phyloP scores from a whole-genome alignment of 92 coral and sea anemone genomes.

The Parazoanthus swiftii region DNA sequence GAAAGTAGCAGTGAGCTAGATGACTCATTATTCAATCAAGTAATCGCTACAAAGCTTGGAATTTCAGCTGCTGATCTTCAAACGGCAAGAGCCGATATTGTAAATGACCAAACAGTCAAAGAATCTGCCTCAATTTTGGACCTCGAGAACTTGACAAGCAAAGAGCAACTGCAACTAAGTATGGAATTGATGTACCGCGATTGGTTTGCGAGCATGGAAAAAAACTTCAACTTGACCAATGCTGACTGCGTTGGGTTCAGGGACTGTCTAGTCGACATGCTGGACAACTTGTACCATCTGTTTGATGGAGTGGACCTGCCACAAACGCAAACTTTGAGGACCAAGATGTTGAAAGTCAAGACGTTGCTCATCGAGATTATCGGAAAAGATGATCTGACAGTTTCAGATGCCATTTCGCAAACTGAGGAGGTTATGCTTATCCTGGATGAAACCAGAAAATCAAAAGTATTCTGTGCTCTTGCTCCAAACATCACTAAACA shows the following conservation, averaged over 20 bases:
- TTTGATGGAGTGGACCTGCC: slow-evolving; percentile 61
- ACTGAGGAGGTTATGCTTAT: slow-evolving; percentile 49
- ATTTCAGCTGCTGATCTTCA: slow-evolving; percentile 43
- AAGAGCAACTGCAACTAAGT: slow-evolving; percentile 47
- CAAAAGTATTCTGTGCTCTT: slow-evolving; percentile 64
- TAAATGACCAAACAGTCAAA: slow-evolving; percentile 43
- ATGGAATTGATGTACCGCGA: slow-evolving; percentile 51
- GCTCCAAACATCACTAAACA: slow-evolving; percentile 79
- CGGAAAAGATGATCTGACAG: slow-evolving; percentile 47
- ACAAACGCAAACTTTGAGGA: slow-evolving; percentile 41
- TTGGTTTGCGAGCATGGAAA: slow-evolving; percentile 78
- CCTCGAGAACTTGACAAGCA: slow-evolving; percentile 43
- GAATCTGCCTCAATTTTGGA: slow-evolving; percentile 33
- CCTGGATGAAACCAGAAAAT: slow-evolving; percentile 44
- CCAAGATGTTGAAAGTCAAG: slow-evolving; percentile 30
- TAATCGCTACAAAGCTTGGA: slow-evolving; percentile 50
- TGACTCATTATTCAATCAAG: slow-evolving; percentile 27
- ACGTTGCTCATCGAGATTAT: slow-evolving; percentile 39
- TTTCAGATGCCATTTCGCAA: slow-evolving; percentile 45
- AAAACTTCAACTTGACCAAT: slow-evolving; percentile 52
- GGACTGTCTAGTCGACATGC: slow-evolving; percentile 59
- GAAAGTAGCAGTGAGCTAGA: slow-evolving; percentile 22
- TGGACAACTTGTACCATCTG: slow-evolving; percentile 59
- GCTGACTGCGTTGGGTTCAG: slow-evolving; percentile 68
- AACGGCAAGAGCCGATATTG: slow-evolving; percentile 28